A percentile compares a stretch with the other conserved stretches of the same genome.
Evolutionary conservation across 2,888 invertebrate species (phyloP).

Genomic region (Caenorhabditis japonica): DNA sequence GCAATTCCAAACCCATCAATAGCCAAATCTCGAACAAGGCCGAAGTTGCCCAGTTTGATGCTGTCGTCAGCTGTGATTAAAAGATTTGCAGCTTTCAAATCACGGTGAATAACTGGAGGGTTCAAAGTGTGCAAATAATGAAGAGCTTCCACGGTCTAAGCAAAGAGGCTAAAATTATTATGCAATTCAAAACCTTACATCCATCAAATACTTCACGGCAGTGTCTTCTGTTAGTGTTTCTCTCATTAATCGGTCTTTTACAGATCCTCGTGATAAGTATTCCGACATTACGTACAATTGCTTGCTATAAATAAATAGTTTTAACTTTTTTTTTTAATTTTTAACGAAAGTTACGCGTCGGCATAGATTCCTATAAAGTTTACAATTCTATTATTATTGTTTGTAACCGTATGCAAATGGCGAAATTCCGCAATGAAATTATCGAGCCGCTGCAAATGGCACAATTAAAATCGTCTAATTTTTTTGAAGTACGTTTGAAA

Average conservation of each 20-base stretch:
- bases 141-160: slow-evolving; percentile 62
- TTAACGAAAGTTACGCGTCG: slow-evolving; percentile 35
- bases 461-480: neutral
- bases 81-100: slow-evolving; percentile 68
- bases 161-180: slow-evolving; percentile 2
- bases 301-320: slow-evolving; percentile 31
- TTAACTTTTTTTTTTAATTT: neutral
- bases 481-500: slow-evolving; percentile 39
- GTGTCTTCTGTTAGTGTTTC: slow-evolving; percentile 56
- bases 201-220: slow-evolving; percentile 61
- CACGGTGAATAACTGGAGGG: slow-evolving; percentile 63
- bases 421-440: slow-evolving; percentile 63
- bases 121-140: slow-evolving; percentile 59
- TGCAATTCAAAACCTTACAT: slow-evolving; percentile 29
- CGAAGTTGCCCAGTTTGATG: slow-evolving; percentile 68
- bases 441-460: slow-evolving; percentile 46
- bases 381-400: slow-evolving; percentile 56
- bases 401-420: slow-evolving; percentile 57
- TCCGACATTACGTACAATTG: slow-evolving; percentile 62
- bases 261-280: slow-evolving; percentile 59
- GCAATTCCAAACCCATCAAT: slow-evolving; percentile 67
- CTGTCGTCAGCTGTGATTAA: slow-evolving; percentile 59
- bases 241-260: slow-evolving; percentile 57
- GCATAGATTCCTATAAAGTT: slow-evolving; percentile 63
- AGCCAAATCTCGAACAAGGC: slow-evolving; percentile 66